Percentiles rank a stretch among this genome's conserved stretches.
phyloP scores from a whole-genome alignment of 2,888 invertebrate genomes.

The Hirudinaria manillensis region DNA sequence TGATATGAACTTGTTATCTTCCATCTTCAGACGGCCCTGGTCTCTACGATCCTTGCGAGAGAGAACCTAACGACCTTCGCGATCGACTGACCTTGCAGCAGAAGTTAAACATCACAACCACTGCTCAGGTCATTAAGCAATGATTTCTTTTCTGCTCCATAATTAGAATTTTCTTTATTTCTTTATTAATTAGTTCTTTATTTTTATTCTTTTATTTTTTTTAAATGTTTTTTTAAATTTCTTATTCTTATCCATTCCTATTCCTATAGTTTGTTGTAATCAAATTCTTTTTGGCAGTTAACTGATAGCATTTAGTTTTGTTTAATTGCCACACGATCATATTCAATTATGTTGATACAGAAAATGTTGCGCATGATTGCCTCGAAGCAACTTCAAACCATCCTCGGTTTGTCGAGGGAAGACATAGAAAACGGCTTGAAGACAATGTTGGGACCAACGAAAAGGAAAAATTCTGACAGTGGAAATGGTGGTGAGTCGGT shows the following conservation, averaged over 20 bases:
- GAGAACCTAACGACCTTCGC: slow-evolving; percentile 17
- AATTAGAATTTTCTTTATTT: too few species aligned
- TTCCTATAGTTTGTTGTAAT: too few species aligned
- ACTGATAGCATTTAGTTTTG: too few species aligned
- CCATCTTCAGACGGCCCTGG: slow-evolving; percentile 29
- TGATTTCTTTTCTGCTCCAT: too few species aligned
- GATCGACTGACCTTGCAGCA: slow-evolving; percentile 13
- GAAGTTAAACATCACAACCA: slow-evolving; percentile 18
- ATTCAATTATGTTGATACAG: neutral
- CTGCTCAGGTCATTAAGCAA: slow-evolving; percentile 13
- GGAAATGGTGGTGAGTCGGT: neutral
- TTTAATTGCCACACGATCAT: neutral
- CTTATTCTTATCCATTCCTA: too few species aligned
- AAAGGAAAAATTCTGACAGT: slow-evolving; percentile 3
- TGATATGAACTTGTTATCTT: neutral
- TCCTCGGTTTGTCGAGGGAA: neutral
- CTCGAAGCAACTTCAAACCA: neutral
- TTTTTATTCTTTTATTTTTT: neutral
- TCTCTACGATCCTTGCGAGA: slow-evolving; percentile 29
- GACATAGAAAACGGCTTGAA: neutral
- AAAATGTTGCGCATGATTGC: neutral
- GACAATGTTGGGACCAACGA: neutral
- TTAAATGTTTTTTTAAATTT: neutral
- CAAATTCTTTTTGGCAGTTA: too few species aligned
- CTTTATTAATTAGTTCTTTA: too few species aligned